A percentile compares a stretch with the other conserved stretches of the same genome.
Conservation (phyloP, 1,140 invertebrate genomes). For the Calliopsis andreniformis region DNA sequence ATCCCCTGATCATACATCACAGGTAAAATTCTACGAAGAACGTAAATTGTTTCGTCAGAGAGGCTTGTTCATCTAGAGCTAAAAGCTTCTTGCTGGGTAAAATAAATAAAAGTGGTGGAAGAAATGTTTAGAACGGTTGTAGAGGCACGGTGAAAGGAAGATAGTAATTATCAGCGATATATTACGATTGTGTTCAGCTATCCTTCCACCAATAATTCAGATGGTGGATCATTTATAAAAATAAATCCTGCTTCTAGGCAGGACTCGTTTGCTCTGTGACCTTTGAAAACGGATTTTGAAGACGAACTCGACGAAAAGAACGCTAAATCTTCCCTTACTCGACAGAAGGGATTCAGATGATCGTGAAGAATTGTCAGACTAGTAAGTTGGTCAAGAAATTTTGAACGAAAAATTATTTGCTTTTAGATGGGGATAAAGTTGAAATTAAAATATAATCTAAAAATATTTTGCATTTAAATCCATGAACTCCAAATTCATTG, state of each 20-base stretch:
- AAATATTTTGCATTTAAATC: too few species aligned
- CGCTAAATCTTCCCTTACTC: too few species aligned
- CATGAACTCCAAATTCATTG: too few species aligned
- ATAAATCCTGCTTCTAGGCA: background rate
- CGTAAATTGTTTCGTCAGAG: constrained; percentile 3
- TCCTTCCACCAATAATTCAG: background rate
- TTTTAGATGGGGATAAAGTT: too few species aligned
- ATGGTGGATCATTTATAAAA: background rate
- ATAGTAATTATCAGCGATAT: constrained; percentile 42
- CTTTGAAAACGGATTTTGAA: background rate
- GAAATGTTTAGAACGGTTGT: constrained; percentile 22
- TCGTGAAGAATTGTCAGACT: too few species aligned
- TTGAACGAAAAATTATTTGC: too few species aligned
- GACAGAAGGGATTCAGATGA: too few species aligned
- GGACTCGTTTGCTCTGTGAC: background rate
- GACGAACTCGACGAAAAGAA: too few species aligned
- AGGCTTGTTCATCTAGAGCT: constrained; percentile 22
- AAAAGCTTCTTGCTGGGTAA: constrained; percentile 6
- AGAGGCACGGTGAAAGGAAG: constrained; percentile 15
- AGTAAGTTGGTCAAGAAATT: too few species aligned
- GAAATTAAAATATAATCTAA: too few species aligned
- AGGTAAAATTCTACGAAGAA: too few species aligned
- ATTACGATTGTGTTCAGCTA: background rate
- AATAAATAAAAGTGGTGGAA: constrained; percentile 30
- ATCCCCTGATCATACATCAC: background rate